Evolutionary conservation across 2,888 invertebrate genomes (phyloP).

Genomic region (Thecocarcelia acutangulata): DNA sequence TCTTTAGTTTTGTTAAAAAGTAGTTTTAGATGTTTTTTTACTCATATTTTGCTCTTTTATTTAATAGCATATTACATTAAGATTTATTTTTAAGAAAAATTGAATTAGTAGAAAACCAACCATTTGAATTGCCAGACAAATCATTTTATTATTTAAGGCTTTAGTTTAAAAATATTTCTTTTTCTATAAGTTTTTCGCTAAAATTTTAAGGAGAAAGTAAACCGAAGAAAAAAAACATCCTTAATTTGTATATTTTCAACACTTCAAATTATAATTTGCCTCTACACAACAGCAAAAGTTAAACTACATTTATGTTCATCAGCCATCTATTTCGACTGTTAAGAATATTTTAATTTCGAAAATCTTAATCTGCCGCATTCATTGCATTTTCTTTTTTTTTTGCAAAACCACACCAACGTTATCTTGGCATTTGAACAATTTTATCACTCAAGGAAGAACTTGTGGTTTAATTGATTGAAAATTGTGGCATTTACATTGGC

Average conservation of each 20-base stretch:
- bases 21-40: conserved; percentile 22
- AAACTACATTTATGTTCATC: no score
- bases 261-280: no score
- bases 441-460: no score
- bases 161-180: conserved; percentile 25
- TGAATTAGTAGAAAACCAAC: background rate
- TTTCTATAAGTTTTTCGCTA: conserved; percentile 10
- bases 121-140: conserved; percentile 63
- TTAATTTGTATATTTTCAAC: background rate
- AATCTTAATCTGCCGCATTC: no score
- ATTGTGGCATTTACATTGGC: no score
- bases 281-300: no score
- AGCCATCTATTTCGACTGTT: no score
- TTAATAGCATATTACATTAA: conserved; percentile 20
- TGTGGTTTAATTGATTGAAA: no score
- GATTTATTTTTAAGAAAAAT: conserved; percentile 4
- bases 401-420: no score
- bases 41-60: background rate
- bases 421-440: no score
- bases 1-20: background rate
- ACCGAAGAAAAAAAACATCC: conserved; percentile 8
- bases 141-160: conserved; percentile 43
- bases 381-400: no score
- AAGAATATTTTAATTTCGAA: no score
- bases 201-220: conserved; percentile 8